Base-by-base conservation (phyloP, 2,797 vertebrate genomes). In the Myotis findleyi region DNA sequence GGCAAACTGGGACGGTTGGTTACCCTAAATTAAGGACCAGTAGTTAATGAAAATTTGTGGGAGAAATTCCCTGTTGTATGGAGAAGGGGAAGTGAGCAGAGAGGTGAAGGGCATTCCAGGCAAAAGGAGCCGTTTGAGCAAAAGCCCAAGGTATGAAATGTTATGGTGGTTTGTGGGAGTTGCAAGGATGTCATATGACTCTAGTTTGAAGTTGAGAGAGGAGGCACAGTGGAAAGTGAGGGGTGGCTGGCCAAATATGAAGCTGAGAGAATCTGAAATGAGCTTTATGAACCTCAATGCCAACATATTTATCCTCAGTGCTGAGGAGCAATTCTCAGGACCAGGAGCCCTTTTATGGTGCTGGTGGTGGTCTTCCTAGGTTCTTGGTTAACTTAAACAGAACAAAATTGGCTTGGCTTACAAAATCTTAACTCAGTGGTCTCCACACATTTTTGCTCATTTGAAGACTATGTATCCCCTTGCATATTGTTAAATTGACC, bases 401-500 rank as follows among this genome's bases (percentile, higher is more conserved):
- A 82, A 85, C 13, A 51, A 88, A 47, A 84, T 38, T 57, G 17
- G 33, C 59, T 91, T 85, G 76, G 9, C 55, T 82, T 89, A 27
- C 33, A 92, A 49, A 87, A 92, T 73, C 23, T 55, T 55, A 91
- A 87, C 62, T 62, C 68, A 38, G 20, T 68, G 27, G 12, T 72
- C n/a, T 55, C 93, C 30, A 84, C 64, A 85, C 2, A 86, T n/a
- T 91, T 96, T 81, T 72, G 91, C 21, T 59, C 7, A 53, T 36
- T 91, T 82, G 41, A 82, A 94, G 88, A 90, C 4, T 87, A 41
- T 85, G 6, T 73, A 72, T 79, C 5, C 7, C 23, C 25, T 84
- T 87, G 68, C 25, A 82, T 86, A 81, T 68, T 94, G 94, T 81
- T 72, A 88, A 64, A 16, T 86, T 83, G 68, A 83, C 6, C n/a